Evolutionary conservation across 1,140 invertebrate genomes (phyloP).

Genomic region (Trichonephila clavata): DNA sequence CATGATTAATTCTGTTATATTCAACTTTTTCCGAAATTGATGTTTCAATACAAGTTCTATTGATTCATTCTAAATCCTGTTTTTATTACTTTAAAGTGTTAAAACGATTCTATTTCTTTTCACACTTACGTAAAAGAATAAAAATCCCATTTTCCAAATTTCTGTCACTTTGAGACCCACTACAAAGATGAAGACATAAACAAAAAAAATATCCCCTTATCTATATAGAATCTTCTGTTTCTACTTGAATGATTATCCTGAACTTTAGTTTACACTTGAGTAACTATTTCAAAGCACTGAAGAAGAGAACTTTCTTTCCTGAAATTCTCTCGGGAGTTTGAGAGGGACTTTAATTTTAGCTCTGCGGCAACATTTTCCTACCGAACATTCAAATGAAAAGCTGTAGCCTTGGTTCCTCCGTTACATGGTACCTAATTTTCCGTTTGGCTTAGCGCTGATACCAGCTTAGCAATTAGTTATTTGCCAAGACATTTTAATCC

Average conservation of each 20-base stretch:
- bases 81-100: too few species aligned
- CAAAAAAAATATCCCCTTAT: not conserved
- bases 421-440: slow-evolving; percentile 5
- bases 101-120: not conserved
- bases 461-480: slow-evolving; percentile 35
- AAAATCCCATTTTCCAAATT: not conserved
- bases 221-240: slow-evolving; percentile 35
- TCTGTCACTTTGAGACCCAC: not conserved
- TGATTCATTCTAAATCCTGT: too few species aligned
- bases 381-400: slow-evolving; percentile 4
- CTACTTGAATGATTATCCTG: slow-evolving; percentile 8
- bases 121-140: not conserved
- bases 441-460: slow-evolving; percentile 40
- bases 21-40: too few species aligned
- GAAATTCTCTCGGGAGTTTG: not conserved
- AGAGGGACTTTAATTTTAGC: slow-evolving; percentile 39
- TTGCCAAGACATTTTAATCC: slow-evolving; percentile 28
- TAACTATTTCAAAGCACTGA: slow-evolving; percentile 59
- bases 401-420: slow-evolving; percentile 8
- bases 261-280: slow-evolving; percentile 60
- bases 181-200: not conserved
- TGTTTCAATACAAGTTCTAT: too few species aligned
- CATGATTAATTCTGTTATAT: too few species aligned
- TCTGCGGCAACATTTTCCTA: slow-evolving; percentile 17
- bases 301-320: slow-evolving; percentile 11